phyloP scores from a whole-genome alignment of 2,888 invertebrate genomes.

The Adela reaumurella region DNA sequence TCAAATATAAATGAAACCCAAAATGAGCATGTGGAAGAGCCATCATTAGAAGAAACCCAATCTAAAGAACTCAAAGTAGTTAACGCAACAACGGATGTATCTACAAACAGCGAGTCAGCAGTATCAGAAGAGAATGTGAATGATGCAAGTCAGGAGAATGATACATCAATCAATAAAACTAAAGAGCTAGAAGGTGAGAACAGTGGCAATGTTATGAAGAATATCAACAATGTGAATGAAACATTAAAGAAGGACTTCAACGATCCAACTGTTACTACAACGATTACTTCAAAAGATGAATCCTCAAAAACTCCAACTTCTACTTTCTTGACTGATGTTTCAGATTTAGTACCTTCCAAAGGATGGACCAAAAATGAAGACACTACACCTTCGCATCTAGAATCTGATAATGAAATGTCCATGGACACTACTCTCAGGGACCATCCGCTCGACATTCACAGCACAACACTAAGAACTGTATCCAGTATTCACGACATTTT shows the following conservation, averaged over 20 bases:
- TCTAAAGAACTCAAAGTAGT: neutral
- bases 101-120: too few relatives aligned
- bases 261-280: too few relatives aligned
- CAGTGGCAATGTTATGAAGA: too few relatives aligned
- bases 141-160: conserved; percentile 2
- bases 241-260: too few relatives aligned
- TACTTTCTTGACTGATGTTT: conserved; percentile 38
- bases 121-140: conserved; percentile 7
- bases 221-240: too few relatives aligned
- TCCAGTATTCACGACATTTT: neutral
- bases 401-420: neutral
- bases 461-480: neutral
- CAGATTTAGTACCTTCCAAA: conserved; percentile 27
- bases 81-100: neutral
- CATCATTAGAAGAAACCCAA: neutral
- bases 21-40: conserved; percentile 37
- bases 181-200: too few relatives aligned
- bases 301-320: conserved; percentile 15
- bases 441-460: too few relatives aligned
- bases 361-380: conserved; percentile 9
- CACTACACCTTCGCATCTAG: neutral
- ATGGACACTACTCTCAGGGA: too few relatives aligned
- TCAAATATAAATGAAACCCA: conserved; percentile 39
- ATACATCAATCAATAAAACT: too few relatives aligned
- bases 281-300: too few relatives aligned